Percentiles rank a stretch among this genome's conserved stretches.
These are phyloP conservation scores for Chymomyza fuscimana DNA, from an alignment of 2,888 invertebrate genomes.

Conservation along the genomic window DNA sequence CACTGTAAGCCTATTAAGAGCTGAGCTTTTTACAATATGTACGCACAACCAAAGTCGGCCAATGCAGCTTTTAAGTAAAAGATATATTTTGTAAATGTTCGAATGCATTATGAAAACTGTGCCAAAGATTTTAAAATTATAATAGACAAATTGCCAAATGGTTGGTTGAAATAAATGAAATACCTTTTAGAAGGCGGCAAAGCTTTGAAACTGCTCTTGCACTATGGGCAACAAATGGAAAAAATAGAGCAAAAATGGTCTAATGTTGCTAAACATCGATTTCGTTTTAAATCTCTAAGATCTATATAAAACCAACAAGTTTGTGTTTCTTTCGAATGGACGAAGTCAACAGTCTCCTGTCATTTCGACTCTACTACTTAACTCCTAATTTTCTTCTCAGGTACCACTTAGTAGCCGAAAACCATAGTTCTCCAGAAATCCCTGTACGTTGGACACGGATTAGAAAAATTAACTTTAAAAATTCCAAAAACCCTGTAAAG, in stretches of 20 bases:
- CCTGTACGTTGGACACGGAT: too few relatives aligned
- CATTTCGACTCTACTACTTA: too few relatives aligned
- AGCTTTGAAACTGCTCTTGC: background rate
- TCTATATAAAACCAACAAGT: too few relatives aligned
- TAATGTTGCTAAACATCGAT: background rate
- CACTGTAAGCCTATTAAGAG: constrained; percentile 65
- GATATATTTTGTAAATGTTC: constrained; percentile 1
- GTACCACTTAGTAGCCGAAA: too few relatives aligned
- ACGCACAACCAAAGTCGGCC: constrained; percentile 8
- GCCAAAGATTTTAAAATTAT: constrained; percentile 34
- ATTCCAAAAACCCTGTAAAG: too few relatives aligned
- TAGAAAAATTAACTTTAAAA: too few relatives aligned
- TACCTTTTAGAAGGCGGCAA: background rate
- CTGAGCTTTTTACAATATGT: constrained; percentile 46
- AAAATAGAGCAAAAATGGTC: background rate
- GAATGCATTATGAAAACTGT: constrained; percentile 32
- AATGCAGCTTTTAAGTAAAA: background rate
- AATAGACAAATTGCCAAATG: constrained; percentile 68
- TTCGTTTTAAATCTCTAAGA: background rate
- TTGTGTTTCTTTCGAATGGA: too few relatives aligned
- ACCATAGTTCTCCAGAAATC: too few relatives aligned
- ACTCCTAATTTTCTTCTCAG: too few relatives aligned
- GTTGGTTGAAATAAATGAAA: constrained; percentile 36
- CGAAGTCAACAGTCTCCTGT: too few relatives aligned
- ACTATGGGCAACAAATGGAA: background rate